A percentile compares a stretch with the other conserved stretches of the same genome.
phyloP scores from a whole-genome alignment of 2,113 vertebrate species.

The Dasypus novemcinctus region DNA sequence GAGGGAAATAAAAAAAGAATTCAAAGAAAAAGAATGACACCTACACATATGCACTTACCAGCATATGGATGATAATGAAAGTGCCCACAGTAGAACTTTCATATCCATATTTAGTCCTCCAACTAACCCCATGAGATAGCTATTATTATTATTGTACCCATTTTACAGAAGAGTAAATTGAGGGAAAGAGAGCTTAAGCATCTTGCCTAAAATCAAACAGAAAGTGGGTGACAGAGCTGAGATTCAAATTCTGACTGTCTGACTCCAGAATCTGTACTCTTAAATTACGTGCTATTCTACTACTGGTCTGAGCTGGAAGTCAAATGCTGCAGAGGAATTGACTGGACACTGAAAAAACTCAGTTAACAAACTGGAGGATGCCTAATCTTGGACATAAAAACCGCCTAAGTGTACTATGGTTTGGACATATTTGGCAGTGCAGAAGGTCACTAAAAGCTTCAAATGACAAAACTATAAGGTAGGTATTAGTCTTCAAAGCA shows the following conservation, averaged over 20 bases:
- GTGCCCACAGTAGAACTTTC: not conserved
- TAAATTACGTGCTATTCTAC: accelerated
- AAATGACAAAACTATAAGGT: not conserved
- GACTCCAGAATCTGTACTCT: not conserved
- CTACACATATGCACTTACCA: too few species aligned
- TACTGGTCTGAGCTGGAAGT: not conserved
- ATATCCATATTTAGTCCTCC: not conserved
- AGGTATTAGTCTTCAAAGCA: not conserved
- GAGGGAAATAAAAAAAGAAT: not conserved
- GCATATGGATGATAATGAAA: not conserved
- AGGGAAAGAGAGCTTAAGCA: not conserved
- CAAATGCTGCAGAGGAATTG: not conserved
- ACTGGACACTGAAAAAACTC: not conserved
- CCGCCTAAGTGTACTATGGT: not conserved
- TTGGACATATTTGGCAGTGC: not conserved
- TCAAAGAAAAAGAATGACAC: not conserved
- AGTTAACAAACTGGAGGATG: not conserved
- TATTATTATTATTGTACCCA: not conserved
- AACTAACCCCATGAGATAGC: too few species aligned
- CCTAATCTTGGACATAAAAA: not conserved
- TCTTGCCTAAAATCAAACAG: not conserved
- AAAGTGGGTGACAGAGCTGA: not conserved
- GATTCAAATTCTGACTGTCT: not conserved
- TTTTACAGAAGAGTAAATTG: not conserved
- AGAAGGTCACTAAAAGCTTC: not conserved